Evolutionary conservation across 2,113 vertebrate species (phyloP), one percentile per base, ranked within the genome.

Genomic region (Otus sunia): DNA sequence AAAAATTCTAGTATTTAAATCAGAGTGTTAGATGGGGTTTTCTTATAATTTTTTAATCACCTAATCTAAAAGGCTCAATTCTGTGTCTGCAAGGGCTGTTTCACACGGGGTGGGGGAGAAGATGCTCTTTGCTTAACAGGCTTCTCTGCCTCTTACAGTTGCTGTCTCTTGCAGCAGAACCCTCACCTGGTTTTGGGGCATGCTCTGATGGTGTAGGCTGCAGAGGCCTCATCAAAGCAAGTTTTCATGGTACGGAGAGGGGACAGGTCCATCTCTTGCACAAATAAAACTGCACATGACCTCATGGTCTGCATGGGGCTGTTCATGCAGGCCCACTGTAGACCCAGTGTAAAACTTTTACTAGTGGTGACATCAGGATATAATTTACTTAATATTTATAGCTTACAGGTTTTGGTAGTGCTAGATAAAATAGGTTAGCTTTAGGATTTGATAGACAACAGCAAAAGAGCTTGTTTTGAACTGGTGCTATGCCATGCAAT

Each of bases 171-270:
- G 34, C n/a, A 92, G 49, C 30, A 76, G 59, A 69, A 87, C 21
- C 29, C 63, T 74, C 25, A 53, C 36, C n/a, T 0, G 1, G 41
- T 47, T 79, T 75, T 21, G 45, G 43, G 52, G n/a, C 32, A 19
- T 3, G 2, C 16, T 71, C 32, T 4, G 4, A n/a, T 3, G 15
- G 37, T 2, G 4, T 37, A 1, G 14, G 13, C 68, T 80, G 13
- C 43, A 59, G 62, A 41, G 19, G 12, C 29, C 13, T 41, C 29
- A 32, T 53, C 62, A 55, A 62, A 74, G 36, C 23, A 30, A 29
- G 22, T 37, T 83, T 82, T 67, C 15, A 2, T 39, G 23, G 13
- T 25, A 16, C 1, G 2, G 30, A 68, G 43, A 49, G 23, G 12
- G 53, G 6, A 18, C 8, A 18, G 20, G 39, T 89, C 50, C 37